Conservation (phyloP, 2,113 vertebrate species). For the Damaliscus lunatus region DNA sequence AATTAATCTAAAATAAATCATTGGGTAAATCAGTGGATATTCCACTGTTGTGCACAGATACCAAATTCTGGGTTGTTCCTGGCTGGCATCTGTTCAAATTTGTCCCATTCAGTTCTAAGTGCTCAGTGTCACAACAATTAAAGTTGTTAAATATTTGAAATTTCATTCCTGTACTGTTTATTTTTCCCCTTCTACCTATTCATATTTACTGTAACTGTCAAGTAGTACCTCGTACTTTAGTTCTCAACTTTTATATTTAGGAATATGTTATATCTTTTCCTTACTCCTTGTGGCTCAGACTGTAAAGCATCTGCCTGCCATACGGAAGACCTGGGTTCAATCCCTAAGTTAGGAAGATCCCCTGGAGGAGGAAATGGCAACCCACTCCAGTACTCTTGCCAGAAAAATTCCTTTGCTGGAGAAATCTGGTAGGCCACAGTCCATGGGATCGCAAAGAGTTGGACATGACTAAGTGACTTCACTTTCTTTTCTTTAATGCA, state of each 20-base stretch:
- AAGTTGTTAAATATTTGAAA: neutral
- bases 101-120: neutral
- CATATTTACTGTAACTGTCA: neutral
- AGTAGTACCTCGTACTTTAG: neutral
- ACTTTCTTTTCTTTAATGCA: neutral
- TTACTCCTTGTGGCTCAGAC: neutral
- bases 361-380: neutral
- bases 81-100: neutral
- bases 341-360: neutral
- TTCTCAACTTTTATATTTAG: neutral
- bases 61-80: neutral
- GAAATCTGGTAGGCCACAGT: neutral
- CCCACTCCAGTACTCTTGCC: neutral
- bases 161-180: neutral
- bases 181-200: neutral
- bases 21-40: neutral
- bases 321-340: neutral
- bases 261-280: neutral
- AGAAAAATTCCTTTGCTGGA: neutral
- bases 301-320: neutral
- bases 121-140: neutral
- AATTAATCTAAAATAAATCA: neutral
- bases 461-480: rapidly evolving
- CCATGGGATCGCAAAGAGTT: neutral
- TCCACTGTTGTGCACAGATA: neutral